A percentile compares a stretch with the other conserved stretches of the same genome.
phyloP scores from a whole-genome alignment of 1,140 invertebrate species.

The Elysia chlorotica region DNA sequence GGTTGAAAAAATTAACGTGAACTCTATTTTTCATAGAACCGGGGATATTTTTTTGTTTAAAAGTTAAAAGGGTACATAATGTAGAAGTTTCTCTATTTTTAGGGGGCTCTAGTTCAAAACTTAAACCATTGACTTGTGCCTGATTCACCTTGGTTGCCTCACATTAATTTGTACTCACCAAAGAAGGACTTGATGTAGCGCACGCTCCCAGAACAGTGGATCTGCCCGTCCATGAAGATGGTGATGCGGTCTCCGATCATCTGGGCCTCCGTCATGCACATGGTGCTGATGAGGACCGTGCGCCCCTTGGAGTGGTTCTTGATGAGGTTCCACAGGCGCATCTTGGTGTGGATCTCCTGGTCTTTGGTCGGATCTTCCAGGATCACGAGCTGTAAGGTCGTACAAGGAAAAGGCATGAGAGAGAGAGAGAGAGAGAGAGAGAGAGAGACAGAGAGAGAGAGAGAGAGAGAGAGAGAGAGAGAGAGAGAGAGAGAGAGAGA shows the following conservation, averaged over 20 bases:
- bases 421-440: neutral
- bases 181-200: neutral
- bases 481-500: neutral
- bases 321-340: neutral
- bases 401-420: neutral
- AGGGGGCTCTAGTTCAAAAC: no score
- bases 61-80: no score
- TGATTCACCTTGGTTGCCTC: no score
- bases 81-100: no score
- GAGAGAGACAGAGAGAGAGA: no score
- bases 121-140: no score
- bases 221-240: neutral
- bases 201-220: conserved; percentile 1
- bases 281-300: neutral
- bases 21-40: no score
- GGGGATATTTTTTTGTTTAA: no score
- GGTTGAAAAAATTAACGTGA: no score
- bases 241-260: neutral
- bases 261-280: neutral
- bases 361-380: neutral
- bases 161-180: no score
- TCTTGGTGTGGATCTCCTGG: neutral
- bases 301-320: neutral
- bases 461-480: neutral
- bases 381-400: neutral